Conservation (phyloP, 1,140 invertebrate genomes). For the Dreissena polymorpha region DNA sequence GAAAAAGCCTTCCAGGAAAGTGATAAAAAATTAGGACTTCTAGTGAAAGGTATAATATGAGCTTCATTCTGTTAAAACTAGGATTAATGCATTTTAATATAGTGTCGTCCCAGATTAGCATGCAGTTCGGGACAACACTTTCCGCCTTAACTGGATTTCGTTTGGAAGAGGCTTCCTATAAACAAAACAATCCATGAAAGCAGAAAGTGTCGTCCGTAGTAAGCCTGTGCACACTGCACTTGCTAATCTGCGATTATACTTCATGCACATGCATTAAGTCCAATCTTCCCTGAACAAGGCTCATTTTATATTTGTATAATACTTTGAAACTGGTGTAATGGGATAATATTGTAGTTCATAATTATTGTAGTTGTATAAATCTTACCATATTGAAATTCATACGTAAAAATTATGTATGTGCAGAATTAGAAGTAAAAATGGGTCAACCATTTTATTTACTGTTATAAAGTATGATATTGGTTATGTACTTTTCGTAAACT, state of each 20-base stretch:
- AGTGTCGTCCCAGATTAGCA: too few species aligned
- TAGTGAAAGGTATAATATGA: slow-evolving; percentile 85
- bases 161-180: neutral
- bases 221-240: too few species aligned
- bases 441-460: neutral
- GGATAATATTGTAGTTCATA: neutral
- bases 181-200: neutral
- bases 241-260: too few species aligned
- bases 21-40: slow-evolving; percentile 92
- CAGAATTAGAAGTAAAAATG: neutral
- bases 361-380: too few species aligned
- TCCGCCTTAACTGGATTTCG: neutral
- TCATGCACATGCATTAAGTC: neutral
- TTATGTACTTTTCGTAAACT: neutral
- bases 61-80: slow-evolving; percentile 97
- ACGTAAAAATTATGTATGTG: neutral
- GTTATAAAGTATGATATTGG: neutral
- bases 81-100: too few species aligned
- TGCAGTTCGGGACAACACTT: neutral
- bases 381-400: neutral
- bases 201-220: neutral
- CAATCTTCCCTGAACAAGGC: neutral
- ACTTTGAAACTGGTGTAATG: neutral
- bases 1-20: slow-evolving; percentile 96
- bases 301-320: neutral